Conservation (phyloP, 2,113 vertebrate species). For the Spea bombifrons region DNA sequence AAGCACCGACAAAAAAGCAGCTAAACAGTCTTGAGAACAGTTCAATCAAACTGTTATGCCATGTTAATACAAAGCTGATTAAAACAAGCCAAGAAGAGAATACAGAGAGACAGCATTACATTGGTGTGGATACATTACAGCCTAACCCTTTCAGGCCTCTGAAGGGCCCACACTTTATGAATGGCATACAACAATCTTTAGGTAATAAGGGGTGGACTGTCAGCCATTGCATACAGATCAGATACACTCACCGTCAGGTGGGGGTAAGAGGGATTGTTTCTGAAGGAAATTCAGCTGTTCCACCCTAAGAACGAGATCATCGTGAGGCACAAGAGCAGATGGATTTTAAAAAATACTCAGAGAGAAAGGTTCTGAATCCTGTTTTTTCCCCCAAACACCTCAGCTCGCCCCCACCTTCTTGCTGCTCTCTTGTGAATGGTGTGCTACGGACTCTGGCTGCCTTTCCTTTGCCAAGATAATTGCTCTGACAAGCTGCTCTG, state of each 20-base stretch:
- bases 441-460: constrained; percentile 48
- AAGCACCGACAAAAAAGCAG: too few species aligned
- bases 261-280: not conserved
- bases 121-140: too few species aligned
- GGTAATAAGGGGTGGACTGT: constrained; percentile 26
- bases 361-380: constrained; percentile 47
- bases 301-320: constrained; percentile 55
- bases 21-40: too few species aligned
- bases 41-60: too few species aligned
- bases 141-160: not conserved
- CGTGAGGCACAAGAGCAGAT: constrained; percentile 47
- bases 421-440: constrained; percentile 49
- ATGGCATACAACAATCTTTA: constrained; percentile 34
- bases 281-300: constrained; percentile 42
- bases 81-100: too few species aligned
- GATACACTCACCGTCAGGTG: constrained; percentile 40
- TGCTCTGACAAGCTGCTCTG: constrained; percentile 63
- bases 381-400: constrained; percentile 42
- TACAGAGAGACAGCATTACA: too few species aligned
- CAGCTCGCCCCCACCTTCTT: constrained; percentile 16
- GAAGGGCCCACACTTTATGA: constrained; percentile 27
- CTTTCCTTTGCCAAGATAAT: constrained; percentile 58
- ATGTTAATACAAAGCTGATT: too few species aligned
- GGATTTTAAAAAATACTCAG: constrained; percentile 58
- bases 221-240: constrained; percentile 37